Percentiles rank a stretch among this genome's conserved stretches.
These are phyloP conservation scores for Papilio gigon DNA, from an alignment of 2,888 invertebrate genomes.

Conservation along the genomic window DNA sequence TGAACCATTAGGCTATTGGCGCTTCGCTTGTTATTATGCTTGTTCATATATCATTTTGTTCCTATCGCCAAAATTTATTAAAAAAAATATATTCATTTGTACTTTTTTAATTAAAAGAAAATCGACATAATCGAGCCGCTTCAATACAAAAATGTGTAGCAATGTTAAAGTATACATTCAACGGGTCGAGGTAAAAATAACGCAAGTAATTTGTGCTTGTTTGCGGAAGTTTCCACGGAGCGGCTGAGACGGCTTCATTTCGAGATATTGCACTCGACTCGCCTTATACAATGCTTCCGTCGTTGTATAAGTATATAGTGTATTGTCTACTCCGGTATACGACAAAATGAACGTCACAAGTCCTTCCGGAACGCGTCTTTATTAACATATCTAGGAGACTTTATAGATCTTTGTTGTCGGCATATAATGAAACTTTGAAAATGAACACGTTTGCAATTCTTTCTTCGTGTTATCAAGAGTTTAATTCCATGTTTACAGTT, in stretches of 20 bases:
- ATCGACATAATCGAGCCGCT: background rate
- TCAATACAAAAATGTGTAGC: background rate
- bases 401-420: background rate
- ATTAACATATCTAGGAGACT: conserved; percentile 13
- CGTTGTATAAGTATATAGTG: background rate
- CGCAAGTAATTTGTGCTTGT: conserved; percentile 54
- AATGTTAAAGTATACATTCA: conserved; percentile 1
- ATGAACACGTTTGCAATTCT: background rate
- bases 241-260: conserved; percentile 56
- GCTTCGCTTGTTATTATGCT: too few relatives aligned
- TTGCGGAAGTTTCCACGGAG: conserved; percentile 54
- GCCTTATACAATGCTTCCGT: conserved; percentile 43
- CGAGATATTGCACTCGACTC: conserved; percentile 55
- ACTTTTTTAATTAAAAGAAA: background rate
- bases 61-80: too few relatives aligned
- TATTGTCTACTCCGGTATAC: background rate
- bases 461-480: background rate
- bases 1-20: too few relatives aligned
- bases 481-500: background rate
- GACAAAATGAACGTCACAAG: conserved; percentile 14
- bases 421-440: background rate
- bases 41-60: too few relatives aligned
- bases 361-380: conserved; percentile 11
- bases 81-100: too few relatives aligned
- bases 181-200: conserved; percentile 40